Evolutionary conservation across 2,888 invertebrate species (phyloP).

Genomic region (Sinelater perroti): DNA sequence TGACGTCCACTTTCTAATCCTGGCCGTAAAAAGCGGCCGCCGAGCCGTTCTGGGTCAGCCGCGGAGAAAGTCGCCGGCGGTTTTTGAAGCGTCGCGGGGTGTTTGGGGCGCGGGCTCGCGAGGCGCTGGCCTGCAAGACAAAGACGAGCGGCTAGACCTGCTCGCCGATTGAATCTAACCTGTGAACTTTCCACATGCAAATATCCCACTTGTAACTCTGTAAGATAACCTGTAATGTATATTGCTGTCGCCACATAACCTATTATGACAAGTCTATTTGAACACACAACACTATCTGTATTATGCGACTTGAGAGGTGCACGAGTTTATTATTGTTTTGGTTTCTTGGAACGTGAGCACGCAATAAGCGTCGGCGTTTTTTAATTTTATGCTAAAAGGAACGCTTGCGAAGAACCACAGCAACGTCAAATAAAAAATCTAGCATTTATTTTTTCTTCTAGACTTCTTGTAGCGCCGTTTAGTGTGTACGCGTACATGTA

Average conservation of each 20-base stretch:
- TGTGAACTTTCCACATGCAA: slow-evolving; percentile 55
- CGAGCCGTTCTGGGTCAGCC: neutral
- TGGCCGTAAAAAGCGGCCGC: slow-evolving; percentile 14
- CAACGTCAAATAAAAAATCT: too few relatives aligned
- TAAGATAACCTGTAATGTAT: slow-evolving; percentile 55
- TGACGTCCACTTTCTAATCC: slow-evolving; percentile 38
- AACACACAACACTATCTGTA: slow-evolving; percentile 42
- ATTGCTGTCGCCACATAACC: slow-evolving; percentile 52
- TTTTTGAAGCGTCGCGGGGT: neutral
- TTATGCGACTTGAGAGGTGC: slow-evolving; percentile 34
- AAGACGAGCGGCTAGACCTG: slow-evolving; percentile 41
- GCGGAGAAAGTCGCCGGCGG: slow-evolving; percentile 1
- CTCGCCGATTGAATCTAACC: slow-evolving; percentile 39
- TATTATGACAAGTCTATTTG: slow-evolving; percentile 58
- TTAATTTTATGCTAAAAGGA: slow-evolving; percentile 20
- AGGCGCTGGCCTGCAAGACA: too few relatives aligned
- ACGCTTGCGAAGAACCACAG: too few relatives aligned
- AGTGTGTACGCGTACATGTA: too few relatives aligned
- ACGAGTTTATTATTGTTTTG: slow-evolving; percentile 37
- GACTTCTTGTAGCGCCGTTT: too few relatives aligned
- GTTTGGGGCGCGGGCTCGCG: too few relatives aligned
- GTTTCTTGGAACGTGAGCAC: slow-evolving; percentile 27
- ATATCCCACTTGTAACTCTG: slow-evolving; percentile 55
- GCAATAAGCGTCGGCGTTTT: slow-evolving; percentile 13
- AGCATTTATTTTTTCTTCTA: too few relatives aligned